These are phyloP conservation scores for Dendrophyllia cribrosa DNA, from an alignment of 64 coral and sea anemone genomes.

Conservation along the genomic window DNA sequence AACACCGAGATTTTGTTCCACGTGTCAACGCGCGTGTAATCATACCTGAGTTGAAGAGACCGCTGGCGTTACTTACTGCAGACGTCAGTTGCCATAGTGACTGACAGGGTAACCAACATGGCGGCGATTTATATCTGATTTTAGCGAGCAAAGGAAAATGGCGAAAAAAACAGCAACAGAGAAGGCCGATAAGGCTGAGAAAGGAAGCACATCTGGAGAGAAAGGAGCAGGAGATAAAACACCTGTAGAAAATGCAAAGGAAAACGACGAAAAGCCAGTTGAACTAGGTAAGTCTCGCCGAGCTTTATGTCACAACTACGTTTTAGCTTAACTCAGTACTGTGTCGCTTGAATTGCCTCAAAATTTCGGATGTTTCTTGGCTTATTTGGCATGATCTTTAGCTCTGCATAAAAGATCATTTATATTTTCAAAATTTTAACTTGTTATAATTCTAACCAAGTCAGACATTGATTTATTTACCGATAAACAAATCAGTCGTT, in stretches of 20 bases:
- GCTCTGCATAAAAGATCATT: background rate
- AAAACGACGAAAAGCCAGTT: conserved; percentile 64
- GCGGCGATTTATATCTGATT: conserved; percentile 36
- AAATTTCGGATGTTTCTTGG: background rate
- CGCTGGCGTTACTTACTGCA: background rate
- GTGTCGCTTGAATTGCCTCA: background rate
- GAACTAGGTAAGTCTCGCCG: conserved; percentile 56
- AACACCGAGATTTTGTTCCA: no score
- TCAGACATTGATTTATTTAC: background rate
- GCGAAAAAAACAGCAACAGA: conserved; percentile 82
- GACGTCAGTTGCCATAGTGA: conserved; percentile 58
- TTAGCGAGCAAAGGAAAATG: conserved; percentile 47
- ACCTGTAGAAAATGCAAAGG: conserved; percentile 77
- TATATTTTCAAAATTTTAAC: background rate
- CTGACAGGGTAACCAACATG: conserved; percentile 53
- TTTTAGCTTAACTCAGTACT: background rate
- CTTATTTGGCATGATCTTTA: background rate
- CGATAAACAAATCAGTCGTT: background rate
- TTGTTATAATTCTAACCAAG: background rate
- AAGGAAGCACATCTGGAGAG: conserved; percentile 73
- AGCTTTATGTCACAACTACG: background rate
- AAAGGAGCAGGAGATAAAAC: conserved; percentile 86
- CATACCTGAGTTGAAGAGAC: background rate
- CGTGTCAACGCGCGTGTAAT: background rate
- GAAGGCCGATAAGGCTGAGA: conserved; percentile 62